Evolutionary conservation across 2,888 invertebrate genomes (phyloP), one percentile per base, ranked within the genome.

Genomic region (Drosophila greeni): DNA sequence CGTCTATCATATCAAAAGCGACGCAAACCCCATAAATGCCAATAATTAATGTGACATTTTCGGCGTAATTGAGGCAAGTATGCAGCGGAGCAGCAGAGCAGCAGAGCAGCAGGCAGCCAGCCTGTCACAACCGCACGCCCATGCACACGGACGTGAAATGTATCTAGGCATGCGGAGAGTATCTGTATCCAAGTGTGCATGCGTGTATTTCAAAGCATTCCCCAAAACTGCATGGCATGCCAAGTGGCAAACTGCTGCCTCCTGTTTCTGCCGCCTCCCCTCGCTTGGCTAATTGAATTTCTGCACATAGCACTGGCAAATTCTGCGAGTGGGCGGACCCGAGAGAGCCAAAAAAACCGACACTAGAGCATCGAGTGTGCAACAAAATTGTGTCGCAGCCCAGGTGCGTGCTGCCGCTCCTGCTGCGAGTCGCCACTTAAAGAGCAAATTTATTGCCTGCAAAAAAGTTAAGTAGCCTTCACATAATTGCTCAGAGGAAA

Each of bases 41-140:
- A 76, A 77, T 80, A 82, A 84, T 82, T 82, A 84, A 84, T 81
- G 80, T 81, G 82, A 84, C 80, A 81, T 84, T 82, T 83, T 81
- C 66, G 72, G 64, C 77, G 73, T 81, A 79, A 79, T 79, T 83
- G 82, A 78, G 68, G 74, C 76, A 64, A 62, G 58, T 70, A 82
- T 82, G 76, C 68, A 67, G 61, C 76, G 49, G 31, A 31, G 29
- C 42, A 62, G 23, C 23, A 40, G 39, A 39, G 37, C 18, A 23
- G 42, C n/a, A 16, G 8, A n/a, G 39, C 20, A 26, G 43, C 42
- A 26, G 39, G 39, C 39, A 61, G 39, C 24, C 18, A 49, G 43
- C 56, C 65, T 66, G 66, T 57, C 66, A 45, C 57, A 66, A 34
- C 57, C 60, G 62, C 64, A 62, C 45, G 49, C 31, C 24, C 36